Base-by-base conservation (phyloP, 2,888 invertebrate genomes). In the Drosophila anceps region DNA sequence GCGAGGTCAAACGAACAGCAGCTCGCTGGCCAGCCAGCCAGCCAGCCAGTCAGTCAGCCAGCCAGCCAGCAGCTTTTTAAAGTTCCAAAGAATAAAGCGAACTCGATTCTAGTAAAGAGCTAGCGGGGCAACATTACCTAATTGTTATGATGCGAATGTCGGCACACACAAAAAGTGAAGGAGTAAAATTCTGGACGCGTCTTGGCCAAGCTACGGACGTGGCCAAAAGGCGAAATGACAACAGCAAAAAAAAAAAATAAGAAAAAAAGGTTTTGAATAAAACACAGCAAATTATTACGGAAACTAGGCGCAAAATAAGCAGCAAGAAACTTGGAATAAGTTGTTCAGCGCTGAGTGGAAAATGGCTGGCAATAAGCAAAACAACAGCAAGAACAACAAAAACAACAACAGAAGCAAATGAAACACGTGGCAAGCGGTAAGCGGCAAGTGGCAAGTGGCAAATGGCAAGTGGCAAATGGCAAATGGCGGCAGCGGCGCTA, bases 281-380 rank as follows among this genome's bases (percentile, higher is more conserved):
- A 89, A 72, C 72, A 78, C 69, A 68, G 76, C 69, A 83, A 88
- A 88, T 89, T 89, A 89, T 79, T 84, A 81, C 89, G 90, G 85
- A 89, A 89, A 89, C 84, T 84, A 83, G 81, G 79, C 90, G 79
- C 77, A 77, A 81, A 89, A 81, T 87, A 75, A 82, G 55, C 70
- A 67, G 58, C 60, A 39, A 35, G 27, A 55, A 46, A 53, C 62
- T 61, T 37, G 66, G 50, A 69, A 46, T 61, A 74, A 63, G 61
- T 65, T 66, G 43, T 31, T 35, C 55, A 60, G 51, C 66, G 39
- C 64, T 24, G 51, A 69, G 29, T 54, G 48, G 50, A 44, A 57
- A 65, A 76, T 71, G 62, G 58, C 67, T 27, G 63, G 64, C 67
- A 70, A 62, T 71, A 79, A 67, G 51, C 57, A 67, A 48, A 55